Evolutionary conservation across 2,888 invertebrate species (phyloP).

Genomic region (Aproaerema taeniolella): DNA sequence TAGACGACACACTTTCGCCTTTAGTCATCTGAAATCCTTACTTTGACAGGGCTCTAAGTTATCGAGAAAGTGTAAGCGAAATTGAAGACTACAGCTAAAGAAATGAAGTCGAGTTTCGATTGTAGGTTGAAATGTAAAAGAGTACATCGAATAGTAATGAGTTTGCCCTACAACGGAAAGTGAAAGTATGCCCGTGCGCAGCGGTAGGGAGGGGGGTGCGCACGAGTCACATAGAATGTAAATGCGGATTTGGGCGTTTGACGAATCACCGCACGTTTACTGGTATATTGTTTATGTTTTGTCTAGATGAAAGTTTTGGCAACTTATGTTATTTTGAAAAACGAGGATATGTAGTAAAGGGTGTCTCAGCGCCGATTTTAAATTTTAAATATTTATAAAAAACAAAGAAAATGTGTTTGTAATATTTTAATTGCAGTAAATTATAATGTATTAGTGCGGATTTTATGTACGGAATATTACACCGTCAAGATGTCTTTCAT

Average conservation of each 20-base stretch:
- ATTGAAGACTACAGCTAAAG: not conserved
- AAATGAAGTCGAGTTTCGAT: not conserved
- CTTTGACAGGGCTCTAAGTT: slow-evolving; percentile 39
- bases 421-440: no score
- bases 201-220: slow-evolving; percentile 30
- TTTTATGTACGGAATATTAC: no score
- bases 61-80: not conserved
- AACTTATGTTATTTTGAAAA: not conserved
- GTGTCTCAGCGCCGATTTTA: no score
- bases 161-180: slow-evolving; percentile 73
- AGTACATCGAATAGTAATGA: slow-evolving; percentile 33
- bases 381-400: no score
- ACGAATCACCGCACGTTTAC: slow-evolving; percentile 43
- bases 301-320: slow-evolving; percentile 4
- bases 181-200: slow-evolving; percentile 60
- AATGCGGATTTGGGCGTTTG: slow-evolving; percentile 60
- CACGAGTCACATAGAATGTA: slow-evolving; percentile 51
- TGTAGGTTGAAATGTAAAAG: slow-evolving; percentile 4
- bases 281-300: slow-evolving; percentile 3
- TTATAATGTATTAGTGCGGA: no score
- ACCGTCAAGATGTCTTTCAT: no score
- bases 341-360: no score
- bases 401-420: no score
- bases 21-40: slow-evolving; percentile 33
- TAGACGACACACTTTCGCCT: slow-evolving; percentile 41